A percentile compares a stretch with the other conserved stretches of the same genome.
These are phyloP conservation scores for Aviceda subcristata DNA, from an alignment of 2,113 vertebrate genomes.

Conservation along the genomic window DNA sequence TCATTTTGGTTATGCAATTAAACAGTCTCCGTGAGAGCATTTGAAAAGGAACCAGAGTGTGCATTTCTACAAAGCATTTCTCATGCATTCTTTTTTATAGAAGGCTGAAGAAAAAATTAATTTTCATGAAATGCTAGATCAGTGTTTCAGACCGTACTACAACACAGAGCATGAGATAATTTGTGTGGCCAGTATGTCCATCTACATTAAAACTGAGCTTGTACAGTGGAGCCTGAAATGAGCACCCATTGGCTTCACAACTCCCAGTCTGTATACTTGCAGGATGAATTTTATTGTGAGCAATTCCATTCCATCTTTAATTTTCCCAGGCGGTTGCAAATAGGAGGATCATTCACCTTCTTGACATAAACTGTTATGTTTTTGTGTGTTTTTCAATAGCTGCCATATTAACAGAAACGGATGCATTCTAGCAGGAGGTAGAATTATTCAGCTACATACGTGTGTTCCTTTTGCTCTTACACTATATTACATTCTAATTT, in stretches of 20 bases:
- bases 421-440: background rate
- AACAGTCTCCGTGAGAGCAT: background rate
- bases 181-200: background rate
- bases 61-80: background rate
- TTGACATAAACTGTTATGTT: conserved; percentile 2
- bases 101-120: background rate
- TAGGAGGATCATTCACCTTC: conserved; percentile 4
- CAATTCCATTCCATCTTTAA: background rate
- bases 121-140: background rate
- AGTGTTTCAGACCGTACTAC: background rate
- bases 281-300: background rate
- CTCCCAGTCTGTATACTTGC: background rate
- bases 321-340: background rate
- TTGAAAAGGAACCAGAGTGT: background rate
- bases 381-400: background rate
- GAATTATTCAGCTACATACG: background rate
- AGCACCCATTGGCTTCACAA: background rate
- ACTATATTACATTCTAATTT: background rate
- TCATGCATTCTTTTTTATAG: background rate
- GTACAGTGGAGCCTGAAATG: background rate
- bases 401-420: background rate
- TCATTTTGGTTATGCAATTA: conserved; percentile 25
- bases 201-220: background rate
- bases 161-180: background rate
- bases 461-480: background rate